Evolutionary conservation across 2,888 invertebrate genomes (phyloP).

Genomic region (Acronicta alni): DNA sequence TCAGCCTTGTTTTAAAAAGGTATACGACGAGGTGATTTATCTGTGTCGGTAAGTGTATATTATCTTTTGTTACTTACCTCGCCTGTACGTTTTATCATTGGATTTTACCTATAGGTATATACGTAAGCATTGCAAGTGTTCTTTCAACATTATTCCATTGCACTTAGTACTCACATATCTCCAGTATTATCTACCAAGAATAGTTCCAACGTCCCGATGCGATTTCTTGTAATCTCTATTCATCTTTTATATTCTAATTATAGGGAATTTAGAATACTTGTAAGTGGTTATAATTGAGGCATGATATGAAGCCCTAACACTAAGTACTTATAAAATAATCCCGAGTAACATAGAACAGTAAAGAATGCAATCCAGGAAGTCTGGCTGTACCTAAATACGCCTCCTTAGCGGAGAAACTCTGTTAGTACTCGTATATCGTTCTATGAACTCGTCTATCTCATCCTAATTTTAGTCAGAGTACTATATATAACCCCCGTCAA

Average conservation of each 20-base stretch:
- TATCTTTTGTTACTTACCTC: constrained; percentile 51
- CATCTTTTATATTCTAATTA: too few relatives aligned
- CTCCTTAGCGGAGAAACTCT: constrained; percentile 27
- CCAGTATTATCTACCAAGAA: constrained; percentile 9
- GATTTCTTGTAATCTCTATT: too few relatives aligned
- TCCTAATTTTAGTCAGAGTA: constrained; percentile 40
- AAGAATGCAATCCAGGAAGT: constrained; percentile 41
- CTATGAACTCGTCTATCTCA: constrained; percentile 51
- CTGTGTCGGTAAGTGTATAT: constrained; percentile 38
- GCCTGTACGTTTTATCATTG: constrained; percentile 46
- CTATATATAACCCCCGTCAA: constrained; percentile 53
- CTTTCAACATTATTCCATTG: constrained; percentile 32
- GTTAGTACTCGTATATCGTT: constrained; percentile 44
- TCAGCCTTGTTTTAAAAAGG: constrained; percentile 40
- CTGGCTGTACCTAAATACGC: constrained; percentile 45
- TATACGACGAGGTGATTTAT: constrained; percentile 40
- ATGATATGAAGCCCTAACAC: neutral
- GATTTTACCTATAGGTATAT: constrained; percentile 15
- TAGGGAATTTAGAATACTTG: too few relatives aligned
- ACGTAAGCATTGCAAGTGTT: constrained; percentile 21
- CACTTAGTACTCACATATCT: neutral
- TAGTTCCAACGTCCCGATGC: neutral
- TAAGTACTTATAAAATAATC: constrained; percentile 1
- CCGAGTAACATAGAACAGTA: constrained; percentile 13
- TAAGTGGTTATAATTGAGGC: too few relatives aligned